A percentile compares a stretch with the other conserved stretches of the same genome.
These are phyloP conservation scores for Zaprionus lineosus DNA, from an alignment of 2,888 invertebrate species.

Conservation along the genomic window DNA sequence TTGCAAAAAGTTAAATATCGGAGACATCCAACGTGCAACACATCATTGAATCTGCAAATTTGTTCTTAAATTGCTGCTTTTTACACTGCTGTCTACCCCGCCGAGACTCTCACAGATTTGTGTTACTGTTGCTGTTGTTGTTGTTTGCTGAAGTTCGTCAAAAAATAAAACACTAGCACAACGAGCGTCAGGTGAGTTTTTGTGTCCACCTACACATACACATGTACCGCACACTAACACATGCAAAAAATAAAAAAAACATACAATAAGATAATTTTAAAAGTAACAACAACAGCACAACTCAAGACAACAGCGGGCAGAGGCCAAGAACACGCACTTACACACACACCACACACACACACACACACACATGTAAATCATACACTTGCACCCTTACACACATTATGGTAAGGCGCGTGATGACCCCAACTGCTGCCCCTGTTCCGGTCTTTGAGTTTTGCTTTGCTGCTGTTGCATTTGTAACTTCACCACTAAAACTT, in stretches of 20 bases:
- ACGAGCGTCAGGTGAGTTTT: conserved; percentile 72
- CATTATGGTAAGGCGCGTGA: conserved; percentile 27
- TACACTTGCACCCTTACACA: conserved; percentile 13
- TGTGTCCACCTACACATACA: conserved; percentile 35
- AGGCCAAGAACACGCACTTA: conserved; percentile 12
- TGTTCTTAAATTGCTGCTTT: conserved; percentile 38
- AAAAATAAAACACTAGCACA: conserved; percentile 29
- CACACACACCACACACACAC: not conserved
- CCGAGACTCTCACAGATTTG: conserved; percentile 36
- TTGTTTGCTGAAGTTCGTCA: conserved; percentile 29
- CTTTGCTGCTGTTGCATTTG: conserved; percentile 14
- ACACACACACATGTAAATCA: conserved; percentile 11
- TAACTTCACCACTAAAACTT: conserved; percentile 11
- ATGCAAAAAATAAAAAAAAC: conserved; percentile 22
- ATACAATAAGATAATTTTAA: conserved; percentile 45
- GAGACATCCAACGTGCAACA: conserved; percentile 16
- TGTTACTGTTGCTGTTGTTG: conserved; percentile 32
- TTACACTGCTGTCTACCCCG: conserved; percentile 29
- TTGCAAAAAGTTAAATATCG: not conserved
- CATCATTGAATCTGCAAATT: conserved; percentile 29
- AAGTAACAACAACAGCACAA: conserved; percentile 24
- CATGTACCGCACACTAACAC: conserved; percentile 22
- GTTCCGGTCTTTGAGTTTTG: conserved; percentile 14
- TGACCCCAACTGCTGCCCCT: conserved; percentile 16
- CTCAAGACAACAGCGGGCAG: conserved; percentile 18